Evolutionary conservation across 2,797 vertebrate genomes (phyloP), one percentile per base, ranked within the genome.

Genomic region (Onychomys leucogaster): DNA sequence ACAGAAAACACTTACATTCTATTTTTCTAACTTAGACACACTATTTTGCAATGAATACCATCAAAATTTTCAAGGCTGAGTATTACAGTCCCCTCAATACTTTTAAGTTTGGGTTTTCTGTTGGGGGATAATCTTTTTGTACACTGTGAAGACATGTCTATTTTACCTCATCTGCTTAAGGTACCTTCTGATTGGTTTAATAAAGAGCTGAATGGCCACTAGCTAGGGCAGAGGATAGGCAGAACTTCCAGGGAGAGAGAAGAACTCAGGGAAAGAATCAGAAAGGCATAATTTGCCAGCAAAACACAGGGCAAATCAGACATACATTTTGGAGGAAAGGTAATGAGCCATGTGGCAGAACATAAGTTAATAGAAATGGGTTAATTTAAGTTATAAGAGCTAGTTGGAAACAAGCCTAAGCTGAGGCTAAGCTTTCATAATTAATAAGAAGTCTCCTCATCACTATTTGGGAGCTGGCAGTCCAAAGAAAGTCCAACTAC

Each of bases 21-120:
- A 5, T 76, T 91, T 97, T 94, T 52, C 23, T 49, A 92, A 95
- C 57, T 81, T 69, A 96, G 41, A 77, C n/a, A 84, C 59, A 91
- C 83, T 80, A 86, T 91, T 97, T 94, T 81, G 27, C 52, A 77
- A 89, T 13, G 21, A 87, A 91, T 91, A 69, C 32, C 23, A 69
- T 89, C 57, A 95, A 90, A 82, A 92, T 61, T 81, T 55, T 71
- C 34, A 34, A 91, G 52, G 14, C 43, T 25, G 67, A 89, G 4
- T 10, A 17, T 61, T 61, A 85, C 14, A 41, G 23, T 95, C 12
- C 25, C 63, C 52, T 91, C 65, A 84, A 46, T 91, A 89, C 6
- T 94, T 77, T 69, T 82, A 90, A 63, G 34, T 78, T 49, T 89
- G 25, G 16, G 27, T 87, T 81, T 37, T 71, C n/a, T 71, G 7